Percentiles rank a stretch among this genome's conserved stretches.
phyloP scores from a whole-genome alignment of 2,797 vertebrate species.

The Neosalanx taihuensis region DNA sequence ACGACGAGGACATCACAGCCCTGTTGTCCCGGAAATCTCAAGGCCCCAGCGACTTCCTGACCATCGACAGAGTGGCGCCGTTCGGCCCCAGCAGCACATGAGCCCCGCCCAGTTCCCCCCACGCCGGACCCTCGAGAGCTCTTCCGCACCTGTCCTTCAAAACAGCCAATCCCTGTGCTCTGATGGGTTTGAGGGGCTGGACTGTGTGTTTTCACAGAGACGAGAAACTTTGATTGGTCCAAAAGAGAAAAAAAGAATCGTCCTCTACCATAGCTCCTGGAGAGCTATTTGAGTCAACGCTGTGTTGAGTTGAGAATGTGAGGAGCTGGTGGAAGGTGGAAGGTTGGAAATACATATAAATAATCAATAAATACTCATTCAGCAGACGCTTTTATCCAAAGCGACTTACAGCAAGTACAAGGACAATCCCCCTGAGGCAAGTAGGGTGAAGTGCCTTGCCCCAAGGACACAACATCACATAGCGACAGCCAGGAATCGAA shows the following conservation, averaged over 20 bases:
- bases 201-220: background rate
- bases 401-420: no score
- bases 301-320: no score
- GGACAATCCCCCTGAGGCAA: no score
- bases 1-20: constrained; percentile 76
- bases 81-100: constrained; percentile 38
- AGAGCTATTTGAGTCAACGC: background rate
- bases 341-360: background rate
- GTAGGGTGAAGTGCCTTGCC: no score
- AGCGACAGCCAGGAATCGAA: no score
- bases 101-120: background rate
- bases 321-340: background rate
- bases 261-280: background rate
- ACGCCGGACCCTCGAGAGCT: no score
- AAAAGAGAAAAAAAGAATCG: no score
- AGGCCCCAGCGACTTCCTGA: background rate
- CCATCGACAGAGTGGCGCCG: constrained; percentile 21
- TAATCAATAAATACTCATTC: no score
- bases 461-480: no score
- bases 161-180: background rate
- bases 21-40: constrained; percentile 70
- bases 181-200: background rate
- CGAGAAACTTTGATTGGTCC: no score
- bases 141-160: background rate
- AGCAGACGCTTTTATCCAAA: no score